phyloP scores from a whole-genome alignment of 2,113 vertebrate species.

The Polypterus bichir region DNA sequence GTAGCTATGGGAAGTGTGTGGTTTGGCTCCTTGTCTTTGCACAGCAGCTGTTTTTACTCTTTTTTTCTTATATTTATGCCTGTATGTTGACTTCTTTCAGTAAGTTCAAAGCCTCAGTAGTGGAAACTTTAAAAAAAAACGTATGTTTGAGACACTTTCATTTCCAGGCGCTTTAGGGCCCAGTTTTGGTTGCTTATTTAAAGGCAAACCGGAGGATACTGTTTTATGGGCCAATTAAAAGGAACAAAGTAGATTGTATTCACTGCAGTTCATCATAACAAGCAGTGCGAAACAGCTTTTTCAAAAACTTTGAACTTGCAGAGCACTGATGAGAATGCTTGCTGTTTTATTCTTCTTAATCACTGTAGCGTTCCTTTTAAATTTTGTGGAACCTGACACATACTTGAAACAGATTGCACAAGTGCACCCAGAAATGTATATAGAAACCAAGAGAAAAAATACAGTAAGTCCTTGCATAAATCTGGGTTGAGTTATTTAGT shows the following conservation, averaged over 20 bases:
- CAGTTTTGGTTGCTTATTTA: background rate
- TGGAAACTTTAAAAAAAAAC: constrained; percentile 30
- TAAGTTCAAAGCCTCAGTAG: constrained; percentile 20
- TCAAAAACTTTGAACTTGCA: constrained; percentile 29
- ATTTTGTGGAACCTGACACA: too few species aligned
- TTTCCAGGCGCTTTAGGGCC: constrained; percentile 33
- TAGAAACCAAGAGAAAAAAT: too few species aligned
- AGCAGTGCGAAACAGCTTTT: constrained; percentile 36
- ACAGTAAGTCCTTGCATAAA: too few species aligned
- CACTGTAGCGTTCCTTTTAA: background rate
- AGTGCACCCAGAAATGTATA: too few species aligned
- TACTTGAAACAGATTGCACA: too few species aligned
- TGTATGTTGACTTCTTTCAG: background rate
- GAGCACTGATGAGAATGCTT: background rate
- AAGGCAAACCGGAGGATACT: background rate
- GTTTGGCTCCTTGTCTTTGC: constrained; percentile 20
- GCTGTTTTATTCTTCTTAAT: too few species aligned
- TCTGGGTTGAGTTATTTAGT: too few species aligned
- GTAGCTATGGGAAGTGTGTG: constrained; percentile 22
- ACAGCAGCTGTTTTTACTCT: constrained; percentile 26
- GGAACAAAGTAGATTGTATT: background rate
- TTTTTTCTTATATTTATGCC: background rate
- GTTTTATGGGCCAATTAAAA: background rate
- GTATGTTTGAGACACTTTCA: constrained; percentile 29
- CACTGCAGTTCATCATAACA: background rate